Evolutionary conservation across 2,113 vertebrate species (phyloP).

Genomic region (Trichomycterus rosablanca): DNA sequence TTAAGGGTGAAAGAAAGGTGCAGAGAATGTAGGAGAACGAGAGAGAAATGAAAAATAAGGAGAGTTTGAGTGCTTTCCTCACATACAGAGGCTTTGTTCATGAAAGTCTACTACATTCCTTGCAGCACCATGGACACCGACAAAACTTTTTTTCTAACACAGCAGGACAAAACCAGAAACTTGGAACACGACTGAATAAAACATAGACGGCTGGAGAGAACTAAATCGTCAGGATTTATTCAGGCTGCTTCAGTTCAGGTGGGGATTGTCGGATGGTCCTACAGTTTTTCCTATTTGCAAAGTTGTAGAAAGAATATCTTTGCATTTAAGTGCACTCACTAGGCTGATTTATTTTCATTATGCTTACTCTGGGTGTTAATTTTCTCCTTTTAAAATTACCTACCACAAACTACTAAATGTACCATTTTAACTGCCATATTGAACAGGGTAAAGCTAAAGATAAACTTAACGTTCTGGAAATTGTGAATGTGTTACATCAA

Average conservation of each 20-base stretch:
- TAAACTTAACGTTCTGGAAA: no score
- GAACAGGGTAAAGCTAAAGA: no score
- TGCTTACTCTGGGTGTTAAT: no score
- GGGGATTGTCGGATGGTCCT: neutral
- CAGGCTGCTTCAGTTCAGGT: neutral
- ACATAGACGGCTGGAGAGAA: neutral
- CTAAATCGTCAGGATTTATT: neutral
- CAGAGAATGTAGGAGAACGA: neutral
- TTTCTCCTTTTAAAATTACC: no score
- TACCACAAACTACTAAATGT: no score
- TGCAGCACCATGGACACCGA: neutral
- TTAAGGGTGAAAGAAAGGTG: constrained; percentile 6
- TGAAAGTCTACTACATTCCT: neutral
- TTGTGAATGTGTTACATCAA: no score
- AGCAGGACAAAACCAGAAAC: neutral
- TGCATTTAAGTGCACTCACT: no score
- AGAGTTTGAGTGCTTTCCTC: neutral
- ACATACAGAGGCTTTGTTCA: neutral
- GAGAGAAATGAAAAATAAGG: constrained; percentile 3
- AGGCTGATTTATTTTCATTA: no score
- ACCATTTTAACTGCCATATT: no score
- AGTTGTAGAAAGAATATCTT: no score
- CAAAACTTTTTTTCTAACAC: neutral
- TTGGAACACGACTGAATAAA: neutral
- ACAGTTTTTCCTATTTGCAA: no score